Base-by-base conservation (phyloP, 1,140 invertebrate genomes). In the Drosophila persimilis region DNA sequence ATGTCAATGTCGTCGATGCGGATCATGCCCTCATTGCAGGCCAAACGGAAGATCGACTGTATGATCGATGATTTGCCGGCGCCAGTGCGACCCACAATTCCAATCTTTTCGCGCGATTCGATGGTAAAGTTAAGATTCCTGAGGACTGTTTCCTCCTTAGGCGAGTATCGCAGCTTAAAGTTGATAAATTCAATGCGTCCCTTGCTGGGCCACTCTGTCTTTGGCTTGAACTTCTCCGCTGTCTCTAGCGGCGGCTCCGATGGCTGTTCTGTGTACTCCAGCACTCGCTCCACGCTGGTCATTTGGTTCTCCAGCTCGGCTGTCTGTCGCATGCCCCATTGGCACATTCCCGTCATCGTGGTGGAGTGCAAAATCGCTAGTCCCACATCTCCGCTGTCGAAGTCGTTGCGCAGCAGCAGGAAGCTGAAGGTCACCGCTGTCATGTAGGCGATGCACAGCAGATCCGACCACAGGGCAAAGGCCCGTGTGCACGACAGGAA, bases 11-110 rank as follows among this genome's bases (percentile, higher is more conserved):
- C 92, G 69, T 95, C 94, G 57, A 97, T 94, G 3, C 90, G 76
- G 45, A 95, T 93, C 26, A 89, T 75, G 2, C 95, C 95, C 35
- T 93, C 93, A 41, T 94, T 93, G 79, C 94, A 94, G 2, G 93
- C 93, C 59, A 98, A 80, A 53, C 97, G 93, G 81, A 98, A 98
- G 0, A 98, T 89, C 1, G 96, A 95, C 26, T 95, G 92, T 56
- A 98, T 96, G 3, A 98, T 92, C 0, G 97, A 98, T 0, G 96
- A 97, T 91, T 99, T 99, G 13, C 98, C 98, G 41, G 97, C 97
- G 1, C 98, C 98, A 8, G 96, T 97, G 84, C 96, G 93, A 3
- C 97, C 97, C 15, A 97, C 96, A 61, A 98, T 95, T 2, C 96
- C 95, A 56, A 97, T 9, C 95, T 96, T 97, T 91, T 97, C 96